Evolutionary conservation across 2,797 vertebrate species (phyloP), one percentile per base, ranked within the genome.

Genomic region (Sparidentex hasta): DNA sequence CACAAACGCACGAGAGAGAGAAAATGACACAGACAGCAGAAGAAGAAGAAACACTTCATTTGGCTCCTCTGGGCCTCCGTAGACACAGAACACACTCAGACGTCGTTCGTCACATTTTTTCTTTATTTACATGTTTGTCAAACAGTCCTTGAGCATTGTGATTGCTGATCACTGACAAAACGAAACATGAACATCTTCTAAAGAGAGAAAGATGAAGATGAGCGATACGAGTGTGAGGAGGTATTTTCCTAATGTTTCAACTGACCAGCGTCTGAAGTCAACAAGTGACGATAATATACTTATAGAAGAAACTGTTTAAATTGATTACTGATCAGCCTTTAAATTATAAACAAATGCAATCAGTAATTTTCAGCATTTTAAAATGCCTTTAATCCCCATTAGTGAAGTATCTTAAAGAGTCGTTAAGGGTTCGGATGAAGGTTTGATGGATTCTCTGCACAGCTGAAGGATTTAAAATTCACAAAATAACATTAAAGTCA

Each of bases 41-140:
- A 38, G 7, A 38, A 38, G 7, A 9, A 38, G 33, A 38, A 38
- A 38, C 38, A 9, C 2, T 38, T 38, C 38, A 38, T 7, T 38
- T 11, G 38, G 38, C 38, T 9, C 38, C 38, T 38, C 38, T 2
- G 38, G 38, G 38, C 38, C 11, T 38, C 38, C 9, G 38, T 38
- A 38, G 13, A 16, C 13, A 16, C 44, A 44, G 44, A 54, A 57
- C 20, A 41, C 16, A 16, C 1, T n/a, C 7, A 62, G 12, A 51
- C 38, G 17, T n/a, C 20, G 1, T 21, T 38, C 43, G n/a, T 17
- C 5, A 12, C 1, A 33, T 20, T 20, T 9, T 18, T 50, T 67
- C 25, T 79, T 83, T 86, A 86, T 86, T 52, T 81, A 83, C 81
- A 86, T 11, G 16, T 43, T 54, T 63, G 48, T 44, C 1, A 63